These are phyloP conservation scores for Echinometra lucunter DNA, from an alignment of 53 echinoderm and acorn worm species.

Conservation along the genomic window DNA sequence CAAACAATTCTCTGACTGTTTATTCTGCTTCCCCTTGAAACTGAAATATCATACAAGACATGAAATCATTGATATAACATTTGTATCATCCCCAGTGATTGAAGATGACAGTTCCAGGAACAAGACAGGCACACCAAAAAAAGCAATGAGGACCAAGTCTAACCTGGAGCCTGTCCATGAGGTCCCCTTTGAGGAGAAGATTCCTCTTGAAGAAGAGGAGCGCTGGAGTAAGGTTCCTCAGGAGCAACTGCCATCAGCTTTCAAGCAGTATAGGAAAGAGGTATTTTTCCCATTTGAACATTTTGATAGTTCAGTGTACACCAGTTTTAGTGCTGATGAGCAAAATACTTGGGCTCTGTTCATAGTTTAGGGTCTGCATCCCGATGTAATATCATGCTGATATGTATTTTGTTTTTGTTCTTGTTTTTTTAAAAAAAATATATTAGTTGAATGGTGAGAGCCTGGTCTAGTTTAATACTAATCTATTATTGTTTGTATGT, in stretches of 20 bases:
- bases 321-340: background rate
- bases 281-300: slow-evolving; percentile 43
- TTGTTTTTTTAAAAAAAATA: background rate
- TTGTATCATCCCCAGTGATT: background rate
- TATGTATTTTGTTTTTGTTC: background rate
- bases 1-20: no score
- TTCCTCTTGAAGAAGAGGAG: slow-evolving; percentile 93
- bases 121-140: slow-evolving; percentile 83
- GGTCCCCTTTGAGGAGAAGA: slow-evolving; percentile 94
- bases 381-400: background rate
- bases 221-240: slow-evolving; percentile 88
- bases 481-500: no score
- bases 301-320: background rate
- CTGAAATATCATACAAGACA: background rate
- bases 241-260: slow-evolving; percentile 92
- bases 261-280: slow-evolving; percentile 98
- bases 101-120: slow-evolving; percentile 54
- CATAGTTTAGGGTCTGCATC: background rate
- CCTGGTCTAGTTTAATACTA: background rate
- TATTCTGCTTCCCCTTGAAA: background rate
- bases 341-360: background rate
- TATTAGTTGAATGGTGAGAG: background rate
- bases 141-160: slow-evolving; percentile 79
- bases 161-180: slow-evolving; percentile 97
- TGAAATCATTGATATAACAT: background rate